Percentiles rank a stretch among this genome's conserved stretches.
Evolutionary conservation across 2,888 invertebrate species (phyloP).

Genomic region (Xylota segnis): DNA sequence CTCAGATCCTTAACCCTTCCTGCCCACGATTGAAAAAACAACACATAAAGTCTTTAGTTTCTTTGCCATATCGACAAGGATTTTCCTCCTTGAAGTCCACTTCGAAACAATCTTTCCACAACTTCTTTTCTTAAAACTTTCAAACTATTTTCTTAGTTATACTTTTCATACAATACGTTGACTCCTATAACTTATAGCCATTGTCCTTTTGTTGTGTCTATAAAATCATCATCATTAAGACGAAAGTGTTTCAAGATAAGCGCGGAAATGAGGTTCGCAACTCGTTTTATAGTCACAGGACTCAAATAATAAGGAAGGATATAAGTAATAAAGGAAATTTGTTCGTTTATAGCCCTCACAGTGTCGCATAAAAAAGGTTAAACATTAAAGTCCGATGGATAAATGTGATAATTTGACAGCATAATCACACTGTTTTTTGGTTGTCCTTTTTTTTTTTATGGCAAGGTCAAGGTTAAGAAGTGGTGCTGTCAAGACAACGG

Average conservation of each 20-base stretch:
- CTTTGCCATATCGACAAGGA: no score
- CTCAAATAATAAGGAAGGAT: constrained; percentile 11
- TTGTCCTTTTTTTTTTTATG: neutral
- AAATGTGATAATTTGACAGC: constrained; percentile 39
- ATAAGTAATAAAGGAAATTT: constrained; percentile 29
- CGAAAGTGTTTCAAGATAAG: constrained; percentile 38
- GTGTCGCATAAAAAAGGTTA: constrained; percentile 36
- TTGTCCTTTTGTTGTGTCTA: constrained; percentile 27
- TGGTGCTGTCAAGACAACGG: neutral
- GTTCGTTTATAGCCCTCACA: constrained; percentile 11
- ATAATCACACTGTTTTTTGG: constrained; percentile 17
- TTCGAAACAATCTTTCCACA: no score
- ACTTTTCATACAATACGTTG: neutral
- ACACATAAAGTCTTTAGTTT: no score
- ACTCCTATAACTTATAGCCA: constrained; percentile 21
- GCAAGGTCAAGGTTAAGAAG: neutral
- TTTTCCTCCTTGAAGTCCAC: neutral
- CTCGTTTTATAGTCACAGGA: constrained; percentile 29
- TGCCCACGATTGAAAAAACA: no score
- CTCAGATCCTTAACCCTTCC: no score
- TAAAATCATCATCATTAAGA: constrained; percentile 47
- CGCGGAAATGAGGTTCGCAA: constrained; percentile 30
- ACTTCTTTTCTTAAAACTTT: neutral
- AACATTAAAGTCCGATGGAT: constrained; percentile 33
- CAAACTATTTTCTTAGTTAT: neutral